Evolutionary conservation across 92 coral and sea anemone genomes (phyloP).

Genomic region (Phenganax stokvisi): DNA sequence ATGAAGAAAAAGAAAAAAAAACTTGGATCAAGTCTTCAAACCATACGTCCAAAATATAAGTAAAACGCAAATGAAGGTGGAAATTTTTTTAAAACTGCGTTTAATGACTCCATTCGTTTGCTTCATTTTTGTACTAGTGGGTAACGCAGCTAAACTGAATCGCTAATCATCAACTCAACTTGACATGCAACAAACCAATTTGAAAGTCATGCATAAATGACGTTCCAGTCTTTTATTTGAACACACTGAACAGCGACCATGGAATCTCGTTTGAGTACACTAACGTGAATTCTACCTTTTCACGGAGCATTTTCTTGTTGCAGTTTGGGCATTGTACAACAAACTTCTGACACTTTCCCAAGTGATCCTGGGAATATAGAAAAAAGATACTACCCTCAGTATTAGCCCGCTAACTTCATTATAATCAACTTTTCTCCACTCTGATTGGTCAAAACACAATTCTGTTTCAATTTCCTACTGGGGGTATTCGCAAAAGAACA

Average conservation of each 20-base stretch:
- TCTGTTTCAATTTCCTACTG: too few species aligned
- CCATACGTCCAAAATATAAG: background rate
- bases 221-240: too few species aligned
- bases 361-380: conserved; percentile 24
- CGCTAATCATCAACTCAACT: too few species aligned
- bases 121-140: too few species aligned
- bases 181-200: too few species aligned
- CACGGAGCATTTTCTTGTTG: conserved; percentile 30
- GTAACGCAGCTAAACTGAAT: too few species aligned
- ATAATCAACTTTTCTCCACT: background rate
- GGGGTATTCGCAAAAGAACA: too few species aligned
- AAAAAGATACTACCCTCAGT: background rate
- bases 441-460: background rate
- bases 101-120: too few species aligned
- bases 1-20: background rate
- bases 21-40: background rate
- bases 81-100: too few species aligned
- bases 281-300: conserved; percentile 11
- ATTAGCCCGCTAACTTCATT: background rate
- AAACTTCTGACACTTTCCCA: conserved; percentile 31
- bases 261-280: too few species aligned
- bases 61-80: background rate
- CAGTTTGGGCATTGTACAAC: conserved; percentile 16
- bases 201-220: too few species aligned
- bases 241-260: too few species aligned